phyloP scores from a whole-genome alignment of 2,888 invertebrate genomes.

The Drosophila infuscata region DNA sequence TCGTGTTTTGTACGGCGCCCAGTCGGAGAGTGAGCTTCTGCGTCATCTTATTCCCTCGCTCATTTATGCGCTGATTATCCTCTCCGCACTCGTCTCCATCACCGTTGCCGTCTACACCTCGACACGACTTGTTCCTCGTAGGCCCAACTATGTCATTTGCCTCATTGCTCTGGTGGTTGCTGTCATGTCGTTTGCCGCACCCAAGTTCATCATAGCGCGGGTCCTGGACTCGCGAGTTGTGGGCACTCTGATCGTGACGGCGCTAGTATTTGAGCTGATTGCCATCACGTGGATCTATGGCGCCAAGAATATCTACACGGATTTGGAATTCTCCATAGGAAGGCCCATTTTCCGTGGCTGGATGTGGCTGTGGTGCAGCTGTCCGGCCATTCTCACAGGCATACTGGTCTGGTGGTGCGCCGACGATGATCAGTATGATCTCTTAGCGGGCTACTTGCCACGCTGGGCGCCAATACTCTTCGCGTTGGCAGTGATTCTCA shows the following conservation, averaged over 20 bases:
- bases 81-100: slow-evolving; percentile 83
- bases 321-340: slow-evolving; percentile 85
- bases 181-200: slow-evolving; percentile 82
- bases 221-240: slow-evolving; percentile 83
- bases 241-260: slow-evolving; percentile 83
- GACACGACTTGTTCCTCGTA: slow-evolving; percentile 83
- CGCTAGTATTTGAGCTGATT: slow-evolving; percentile 84
- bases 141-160: slow-evolving; percentile 84
- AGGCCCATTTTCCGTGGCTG: slow-evolving; percentile 84
- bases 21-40: slow-evolving; percentile 63
- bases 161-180: slow-evolving; percentile 82
- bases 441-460: slow-evolving; percentile 81
- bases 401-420: slow-evolving; percentile 85
- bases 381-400: slow-evolving; percentile 83
- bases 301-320: slow-evolving; percentile 84
- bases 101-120: slow-evolving; percentile 84
- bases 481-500: slow-evolving; percentile 79
- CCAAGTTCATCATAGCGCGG: slow-evolving; percentile 82
- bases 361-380: slow-evolving; percentile 84
- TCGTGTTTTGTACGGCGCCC: slow-evolving; percentile 75
- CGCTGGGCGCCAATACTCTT: slow-evolving; percentile 85
- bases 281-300: slow-evolving; percentile 85
- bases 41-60: slow-evolving; percentile 81
- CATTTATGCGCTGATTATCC: slow-evolving; percentile 80
- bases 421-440: slow-evolving; percentile 82